phyloP scores from a whole-genome alignment of 2,888 invertebrate species.

The Volucella inanis region DNA sequence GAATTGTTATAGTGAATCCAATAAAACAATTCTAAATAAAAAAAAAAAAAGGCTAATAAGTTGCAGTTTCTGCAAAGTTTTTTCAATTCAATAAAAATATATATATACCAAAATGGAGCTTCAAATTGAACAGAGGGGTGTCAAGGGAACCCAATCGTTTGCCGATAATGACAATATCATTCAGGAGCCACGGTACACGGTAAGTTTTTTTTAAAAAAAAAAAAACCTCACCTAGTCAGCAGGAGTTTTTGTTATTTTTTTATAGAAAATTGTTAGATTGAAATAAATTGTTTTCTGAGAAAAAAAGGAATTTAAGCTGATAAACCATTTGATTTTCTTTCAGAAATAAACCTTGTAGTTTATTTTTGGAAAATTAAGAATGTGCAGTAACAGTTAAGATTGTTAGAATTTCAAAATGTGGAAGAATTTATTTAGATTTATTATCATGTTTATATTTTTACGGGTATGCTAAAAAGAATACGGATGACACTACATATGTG shows the following conservation, averaged over 20 bases:
- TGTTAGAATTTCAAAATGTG: conserved; percentile 3
- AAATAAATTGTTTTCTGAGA: neutral
- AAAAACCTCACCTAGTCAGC: neutral
- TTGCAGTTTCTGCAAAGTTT: conserved; percentile 10
- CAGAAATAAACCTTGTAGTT: conserved; percentile 17
- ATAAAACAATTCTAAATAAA: neutral
- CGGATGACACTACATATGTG: neutral
- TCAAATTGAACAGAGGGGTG: conserved; percentile 78
- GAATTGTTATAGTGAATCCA: too few species aligned
- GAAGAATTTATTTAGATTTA: conserved; percentile 10
- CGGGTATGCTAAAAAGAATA: conserved; percentile 2
- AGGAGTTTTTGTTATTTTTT: neutral
- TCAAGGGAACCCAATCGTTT: conserved; percentile 78
- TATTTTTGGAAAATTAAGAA: conserved; percentile 41
- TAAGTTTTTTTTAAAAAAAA: conserved; percentile 80
- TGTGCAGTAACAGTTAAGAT: conserved; percentile 10
- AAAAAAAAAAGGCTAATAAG: conserved; percentile 18
- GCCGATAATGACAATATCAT: conserved; percentile 79
- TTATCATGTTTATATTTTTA: conserved; percentile 9
- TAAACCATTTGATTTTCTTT: conserved; percentile 9
- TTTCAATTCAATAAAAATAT: conserved; percentile 25
- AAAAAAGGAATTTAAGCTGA: neutral
- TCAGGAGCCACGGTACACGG: conserved; percentile 81
- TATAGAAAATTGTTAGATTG: neutral
- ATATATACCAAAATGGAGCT: conserved; percentile 78